A percentile compares a stretch with the other conserved stretches of the same genome.
Conservation (phyloP, 2,113 vertebrate species). For the Otolemur garnettii region DNA sequence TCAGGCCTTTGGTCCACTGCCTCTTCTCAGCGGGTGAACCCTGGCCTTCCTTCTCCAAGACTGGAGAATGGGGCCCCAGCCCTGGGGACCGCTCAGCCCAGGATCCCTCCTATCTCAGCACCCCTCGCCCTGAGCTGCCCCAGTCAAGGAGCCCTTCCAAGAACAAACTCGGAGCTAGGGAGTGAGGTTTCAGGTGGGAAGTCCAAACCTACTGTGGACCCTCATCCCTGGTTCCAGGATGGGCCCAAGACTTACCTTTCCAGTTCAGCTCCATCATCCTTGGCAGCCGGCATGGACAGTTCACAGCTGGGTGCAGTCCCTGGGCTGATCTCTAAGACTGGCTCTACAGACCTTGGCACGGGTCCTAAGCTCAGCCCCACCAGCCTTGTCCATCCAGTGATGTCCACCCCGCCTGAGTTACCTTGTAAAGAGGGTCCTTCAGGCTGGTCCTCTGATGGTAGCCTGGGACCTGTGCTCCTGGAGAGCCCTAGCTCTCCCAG, state of each 20-base stretch:
- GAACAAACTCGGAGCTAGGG: conserved; percentile 21
- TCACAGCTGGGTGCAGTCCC: conserved; percentile 47
- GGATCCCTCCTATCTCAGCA: conserved; percentile 74
- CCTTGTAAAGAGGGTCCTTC: conserved; percentile 69
- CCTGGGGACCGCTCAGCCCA: conserved; percentile 62
- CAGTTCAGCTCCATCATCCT: background rate
- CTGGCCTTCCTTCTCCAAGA: background rate
- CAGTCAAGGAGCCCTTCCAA: conserved; percentile 40
- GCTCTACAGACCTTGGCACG: background rate
- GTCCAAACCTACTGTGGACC: background rate
- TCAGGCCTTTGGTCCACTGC: conserved; percentile 80
- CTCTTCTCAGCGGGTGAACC: conserved; percentile 76
- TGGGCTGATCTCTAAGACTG: conserved; percentile 77
- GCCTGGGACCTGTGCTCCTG: conserved; percentile 56
- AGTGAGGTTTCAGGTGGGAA: background rate
- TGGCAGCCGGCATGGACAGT: conserved; percentile 37
- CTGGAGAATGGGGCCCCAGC: conserved; percentile 51
- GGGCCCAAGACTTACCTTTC: conserved; percentile 76
- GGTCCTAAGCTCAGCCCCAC: conserved; percentile 70
- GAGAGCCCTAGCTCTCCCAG: conserved; percentile 83
- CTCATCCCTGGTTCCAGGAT: conserved; percentile 79
- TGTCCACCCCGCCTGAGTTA: conserved; percentile 67
- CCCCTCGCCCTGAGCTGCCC: conserved; percentile 33
- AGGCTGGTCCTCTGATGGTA: conserved; percentile 32
- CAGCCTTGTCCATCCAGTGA: background rate